A percentile compares a stretch with the other conserved stretches of the same genome.
Conservation (phyloP, 1,140 invertebrate species). For the Nilaparvata lugens region DNA sequence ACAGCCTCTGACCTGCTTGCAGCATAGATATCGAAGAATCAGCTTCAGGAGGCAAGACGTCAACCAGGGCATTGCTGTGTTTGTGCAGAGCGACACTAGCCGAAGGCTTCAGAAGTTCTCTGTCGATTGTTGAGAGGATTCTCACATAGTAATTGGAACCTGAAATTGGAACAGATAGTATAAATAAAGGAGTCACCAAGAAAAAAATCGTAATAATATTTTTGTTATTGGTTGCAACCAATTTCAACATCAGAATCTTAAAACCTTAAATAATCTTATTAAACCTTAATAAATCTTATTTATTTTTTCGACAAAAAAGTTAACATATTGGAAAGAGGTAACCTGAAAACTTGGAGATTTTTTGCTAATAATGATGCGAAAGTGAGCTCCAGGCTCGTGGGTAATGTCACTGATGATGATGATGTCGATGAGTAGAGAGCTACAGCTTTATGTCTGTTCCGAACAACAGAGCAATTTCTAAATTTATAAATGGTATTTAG, state of each 20-base stretch:
- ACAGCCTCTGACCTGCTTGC: conserved; percentile 65
- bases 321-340: too few relatives aligned
- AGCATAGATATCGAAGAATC: conserved; percentile 96
- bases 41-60: conserved; percentile 96
- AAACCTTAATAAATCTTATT: too few relatives aligned
- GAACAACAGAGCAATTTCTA: too few relatives aligned
- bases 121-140: conserved; percentile 91
- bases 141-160: conserved; percentile 97
- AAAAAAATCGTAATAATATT: not conserved
- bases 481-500: too few relatives aligned
- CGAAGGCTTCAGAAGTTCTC: conserved; percentile 91
- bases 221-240: not conserved
- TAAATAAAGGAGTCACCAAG: not conserved
- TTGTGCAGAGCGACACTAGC: conserved; percentile 95
- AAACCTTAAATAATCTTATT: too few relatives aligned
- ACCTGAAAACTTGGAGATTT: too few relatives aligned
- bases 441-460: too few relatives aligned
- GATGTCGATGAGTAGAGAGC: too few relatives aligned
- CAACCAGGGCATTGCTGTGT: conserved; percentile 95
- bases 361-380: too few relatives aligned
- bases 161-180: conserved; percentile 25
- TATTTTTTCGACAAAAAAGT: too few relatives aligned
- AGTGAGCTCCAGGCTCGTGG: too few relatives aligned
- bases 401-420: too few relatives aligned
- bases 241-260: conserved; percentile 5